Evolutionary conservation across 92 coral and sea anemone genomes (phyloP).

Genomic region (Hydrozoanthus gracilis): DNA sequence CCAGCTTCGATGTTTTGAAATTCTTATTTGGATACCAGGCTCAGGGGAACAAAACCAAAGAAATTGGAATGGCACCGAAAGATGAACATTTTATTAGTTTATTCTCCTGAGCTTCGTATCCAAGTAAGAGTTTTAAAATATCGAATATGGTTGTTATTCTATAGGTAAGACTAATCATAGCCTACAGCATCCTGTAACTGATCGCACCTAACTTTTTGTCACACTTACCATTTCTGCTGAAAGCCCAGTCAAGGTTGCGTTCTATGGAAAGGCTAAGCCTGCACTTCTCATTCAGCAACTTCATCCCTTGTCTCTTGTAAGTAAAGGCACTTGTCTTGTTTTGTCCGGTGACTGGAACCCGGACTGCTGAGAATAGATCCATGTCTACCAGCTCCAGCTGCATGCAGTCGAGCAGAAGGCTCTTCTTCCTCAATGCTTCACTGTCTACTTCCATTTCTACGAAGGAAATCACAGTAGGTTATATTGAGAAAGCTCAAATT

Average conservation of each 20-base stretch:
- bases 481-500: no score
- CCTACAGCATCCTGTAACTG: no score
- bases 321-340: conserved; percentile 59
- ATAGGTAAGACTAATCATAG: no score
- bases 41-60: no score
- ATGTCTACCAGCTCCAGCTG: conserved; percentile 91
- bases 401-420: conserved; percentile 86
- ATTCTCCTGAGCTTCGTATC: no score
- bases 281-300: conserved; percentile 89
- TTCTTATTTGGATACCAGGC: no score
- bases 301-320: conserved; percentile 89
- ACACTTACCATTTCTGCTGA: conserved; percentile 87
- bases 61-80: no score
- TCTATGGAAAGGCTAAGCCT: conserved; percentile 85
- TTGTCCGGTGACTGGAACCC: conserved; percentile 64
- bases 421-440: conserved; percentile 37
- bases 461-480: not conserved
- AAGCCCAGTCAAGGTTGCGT: conserved; percentile 98
- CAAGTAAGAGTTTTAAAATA: no score
- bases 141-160: no score
- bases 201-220: not conserved
- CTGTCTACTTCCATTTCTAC: conserved; percentile 37
- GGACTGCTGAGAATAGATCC: conserved; percentile 93
- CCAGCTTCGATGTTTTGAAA: no score
- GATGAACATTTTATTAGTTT: no score